A percentile compares a stretch with the other conserved stretches of the same genome.
Evolutionary conservation across 1,140 invertebrate genomes (phyloP).

Genomic region (Apis florea): DNA sequence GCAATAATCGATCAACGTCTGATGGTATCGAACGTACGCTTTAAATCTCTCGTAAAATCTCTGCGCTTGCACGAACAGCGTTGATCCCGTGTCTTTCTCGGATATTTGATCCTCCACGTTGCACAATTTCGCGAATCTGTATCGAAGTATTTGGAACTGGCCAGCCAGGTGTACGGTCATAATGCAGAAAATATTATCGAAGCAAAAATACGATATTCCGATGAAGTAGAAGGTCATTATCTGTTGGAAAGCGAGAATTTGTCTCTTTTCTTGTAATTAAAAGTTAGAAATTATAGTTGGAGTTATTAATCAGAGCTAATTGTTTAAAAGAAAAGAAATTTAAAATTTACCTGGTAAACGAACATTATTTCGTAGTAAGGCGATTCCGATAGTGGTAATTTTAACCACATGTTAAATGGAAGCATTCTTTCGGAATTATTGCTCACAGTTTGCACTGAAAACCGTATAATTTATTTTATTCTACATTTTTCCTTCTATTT

Average conservation of each 20-base stretch:
- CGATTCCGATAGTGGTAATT: constrained; percentile 25
- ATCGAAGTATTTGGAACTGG: constrained; percentile 62
- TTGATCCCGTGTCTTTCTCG: not conserved
- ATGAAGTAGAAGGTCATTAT: constrained; percentile 35
- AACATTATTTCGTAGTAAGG: constrained; percentile 59
- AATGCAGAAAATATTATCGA: constrained; percentile 63
- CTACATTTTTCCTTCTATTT: too few relatives aligned
- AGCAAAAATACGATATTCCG: constrained; percentile 57
- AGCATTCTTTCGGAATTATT: constrained; percentile 47
- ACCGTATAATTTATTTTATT: too few relatives aligned
- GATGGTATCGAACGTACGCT: constrained; percentile 44
- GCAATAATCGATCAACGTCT: constrained; percentile 43
- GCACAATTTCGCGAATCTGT: constrained; percentile 5
- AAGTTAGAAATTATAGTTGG: not conserved
- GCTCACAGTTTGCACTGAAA: constrained; percentile 3
- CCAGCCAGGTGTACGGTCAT: constrained; percentile 54
- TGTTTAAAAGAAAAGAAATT: not conserved
- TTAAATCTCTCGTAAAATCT: constrained; percentile 15
- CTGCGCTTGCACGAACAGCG: rapidly evolving
- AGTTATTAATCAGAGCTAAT: not conserved
- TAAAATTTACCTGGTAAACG: constrained; percentile 42
- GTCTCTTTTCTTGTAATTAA: too few relatives aligned
- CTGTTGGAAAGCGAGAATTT: constrained; percentile 21
- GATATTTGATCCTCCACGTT: too few relatives aligned
- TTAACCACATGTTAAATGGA: constrained; percentile 56